Base-by-base conservation (phyloP, 2,113 vertebrate genomes). In the Turdus rufiventris region DNA sequence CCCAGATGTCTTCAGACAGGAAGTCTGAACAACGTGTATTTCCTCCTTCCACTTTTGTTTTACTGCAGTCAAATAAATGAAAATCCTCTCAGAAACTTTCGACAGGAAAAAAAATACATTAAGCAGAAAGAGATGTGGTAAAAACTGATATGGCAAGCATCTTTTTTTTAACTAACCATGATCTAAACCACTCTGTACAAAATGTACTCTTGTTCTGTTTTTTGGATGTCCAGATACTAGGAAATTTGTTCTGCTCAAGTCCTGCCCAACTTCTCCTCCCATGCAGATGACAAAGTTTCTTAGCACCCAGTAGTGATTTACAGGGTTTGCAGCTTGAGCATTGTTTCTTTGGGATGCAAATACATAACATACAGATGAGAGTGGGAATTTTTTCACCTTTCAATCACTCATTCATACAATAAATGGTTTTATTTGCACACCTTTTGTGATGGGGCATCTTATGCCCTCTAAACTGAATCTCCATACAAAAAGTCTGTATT, bases 61-160 rank as follows among this genome's bases (percentile, higher is more conserved):
- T 36, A 53, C 15, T n/a, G 12, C 63, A 60, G 26, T 68, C 23
- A 50, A 56, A 85, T 33, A 6, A 95, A 78, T 47, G 28, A 88
- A 88, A 81, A 34, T 4, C 10, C 8, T 33, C 62, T 82, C 23
- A 83, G n/a, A 79, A 73, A 5, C 3, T 16, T 62, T 45, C 51
- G 36, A 61, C 28, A 77, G 9, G 33, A 12, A 31, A 67, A 67
- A 57, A 42, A 53, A 62, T 1, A 48, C 0, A 0, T 20, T 34
- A 51, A 53, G 8, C 1, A 2, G 42, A 61, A 91, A 80, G 42
- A 57, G 10, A 62, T 54, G 17, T 29, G 10, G 28, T 74, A 71
- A 80, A 86, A 81, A 9, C 28, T 24, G 28, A 20, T 62, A 33
- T 21, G 65, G 2, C n/a, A 84, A 80, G 13, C 8, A 36, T 48